phyloP scores from a whole-genome alignment of 2,113 vertebrate species.

The Illadopsis cleaveri region DNA sequence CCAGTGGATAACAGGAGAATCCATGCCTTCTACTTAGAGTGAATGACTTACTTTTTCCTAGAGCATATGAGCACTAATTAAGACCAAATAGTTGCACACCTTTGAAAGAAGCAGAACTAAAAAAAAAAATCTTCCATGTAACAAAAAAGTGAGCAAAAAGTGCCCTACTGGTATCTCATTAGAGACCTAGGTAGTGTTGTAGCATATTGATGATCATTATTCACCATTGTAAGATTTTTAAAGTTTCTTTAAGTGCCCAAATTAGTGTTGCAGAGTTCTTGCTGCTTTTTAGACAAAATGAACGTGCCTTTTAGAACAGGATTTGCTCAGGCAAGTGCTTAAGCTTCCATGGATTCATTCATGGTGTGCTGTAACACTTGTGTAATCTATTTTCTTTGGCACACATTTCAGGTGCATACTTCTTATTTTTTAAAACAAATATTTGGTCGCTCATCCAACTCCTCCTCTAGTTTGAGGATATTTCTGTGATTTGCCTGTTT shows the following conservation, averaged over 20 bases:
- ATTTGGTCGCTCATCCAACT: neutral
- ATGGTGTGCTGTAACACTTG: neutral
- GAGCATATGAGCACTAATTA: neutral
- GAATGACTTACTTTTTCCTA: neutral
- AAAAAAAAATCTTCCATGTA: neutral
- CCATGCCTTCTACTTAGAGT: neutral
- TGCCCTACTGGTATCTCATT: neutral
- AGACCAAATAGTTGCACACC: neutral
- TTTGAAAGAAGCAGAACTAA: neutral
- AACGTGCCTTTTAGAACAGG: neutral
- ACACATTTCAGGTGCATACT: neutral
- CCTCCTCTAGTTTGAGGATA: neutral
- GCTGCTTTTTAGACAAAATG: neutral
- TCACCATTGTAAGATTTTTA: neutral
- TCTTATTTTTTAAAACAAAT: neutral
- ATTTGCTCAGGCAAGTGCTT: neutral
- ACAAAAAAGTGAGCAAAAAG: neutral
- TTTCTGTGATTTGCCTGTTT: neutral
- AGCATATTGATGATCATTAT: neutral
- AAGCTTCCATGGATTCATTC: neutral
- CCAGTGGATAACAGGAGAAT: neutral
- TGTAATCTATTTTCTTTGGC: conserved; percentile 4
- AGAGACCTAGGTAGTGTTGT: neutral
- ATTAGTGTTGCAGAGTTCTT: neutral
- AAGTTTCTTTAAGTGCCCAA: neutral